These are phyloP conservation scores for Morus bassanus DNA, from an alignment of 2,797 vertebrate species.

Conservation along the genomic window DNA sequence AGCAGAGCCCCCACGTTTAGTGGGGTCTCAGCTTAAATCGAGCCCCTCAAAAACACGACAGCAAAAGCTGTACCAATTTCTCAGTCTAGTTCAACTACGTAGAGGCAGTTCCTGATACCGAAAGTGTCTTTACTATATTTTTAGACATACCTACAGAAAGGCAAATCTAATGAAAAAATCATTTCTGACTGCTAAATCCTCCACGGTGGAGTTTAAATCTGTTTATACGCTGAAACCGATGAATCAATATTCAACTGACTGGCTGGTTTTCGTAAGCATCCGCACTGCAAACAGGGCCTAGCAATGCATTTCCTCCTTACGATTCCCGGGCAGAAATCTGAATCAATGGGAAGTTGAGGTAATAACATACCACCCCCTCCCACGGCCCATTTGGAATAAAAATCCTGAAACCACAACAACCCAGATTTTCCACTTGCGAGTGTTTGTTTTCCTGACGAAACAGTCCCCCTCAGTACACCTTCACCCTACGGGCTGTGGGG, in stretches of 20 bases:
- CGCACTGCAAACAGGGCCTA: background rate
- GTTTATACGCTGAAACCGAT: background rate
- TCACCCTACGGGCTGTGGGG: fast-evolving
- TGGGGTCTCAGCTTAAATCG: background rate
- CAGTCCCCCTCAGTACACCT: background rate
- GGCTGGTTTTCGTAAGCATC: background rate
- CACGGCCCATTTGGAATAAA: background rate
- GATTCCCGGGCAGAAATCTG: background rate
- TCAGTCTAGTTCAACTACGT: background rate
- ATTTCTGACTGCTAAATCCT: slow-evolving; percentile 18
- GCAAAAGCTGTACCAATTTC: background rate
- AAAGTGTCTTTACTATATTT: background rate
- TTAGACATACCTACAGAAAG: background rate
- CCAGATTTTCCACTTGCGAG: fast-evolving
- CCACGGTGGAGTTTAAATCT: background rate
- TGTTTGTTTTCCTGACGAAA: fast-evolving
- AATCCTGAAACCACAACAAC: background rate
- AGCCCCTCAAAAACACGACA: background rate
- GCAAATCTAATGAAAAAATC: background rate
- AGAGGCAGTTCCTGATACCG: background rate
- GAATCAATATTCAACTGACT: background rate
- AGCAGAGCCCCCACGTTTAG: background rate
- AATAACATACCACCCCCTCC: background rate
- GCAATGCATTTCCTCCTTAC: background rate
- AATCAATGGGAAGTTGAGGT: background rate